Evolutionary conservation across 1,140 invertebrate species (phyloP), one percentile per base, ranked within the genome.

Genomic region (Oryctes rhinoceros): DNA sequence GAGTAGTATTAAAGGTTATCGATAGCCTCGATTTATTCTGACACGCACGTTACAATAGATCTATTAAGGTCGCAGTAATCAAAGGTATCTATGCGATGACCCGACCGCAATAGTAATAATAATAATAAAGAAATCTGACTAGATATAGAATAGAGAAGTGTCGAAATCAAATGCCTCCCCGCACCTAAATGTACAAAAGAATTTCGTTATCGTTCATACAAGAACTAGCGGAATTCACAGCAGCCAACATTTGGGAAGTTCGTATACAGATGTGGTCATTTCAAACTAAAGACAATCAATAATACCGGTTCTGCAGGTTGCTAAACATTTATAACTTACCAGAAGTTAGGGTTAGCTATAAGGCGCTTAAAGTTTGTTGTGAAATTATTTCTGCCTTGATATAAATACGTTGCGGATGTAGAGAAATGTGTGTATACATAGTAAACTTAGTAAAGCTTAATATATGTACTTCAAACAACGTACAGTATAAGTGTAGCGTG

Each of bases 271-370:
- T 53, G 49, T 53, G 49, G 49, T 53, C 49, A 53, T 53, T 53
- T 53, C 49, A 53, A 53, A n/a, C 49, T 53, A n/a, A 53, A 15
- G n/a, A 15, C 49, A 53, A 53, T 53, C 49, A 53, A 53, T 53
- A 53, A 53, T 53, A 53, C 4, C 11, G 49, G 49, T 53, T n/a
- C 49, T 11, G 49, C 7, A 53, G n/a, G 49, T n/a, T 53, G 7
- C 49, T 53, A 53, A 53, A 53, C 49, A 53, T 53, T 53, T 53
- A 53, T n/a, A 53, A 53, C 49, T 53, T 53, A n/a, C 49, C 49
- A 15, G 7, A n/a, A 48, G 47, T 0, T 48, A 13, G 13, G n/a
- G 11, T 53, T 53, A 30, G 24, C 49, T 4, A 30, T 30, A 30
- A 30, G 24, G 49, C 10, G n/a, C 11, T n/a, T 11, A 53, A 53